These are phyloP conservation scores for Homalodisca vitripennis DNA, from an alignment of 1,140 invertebrate species.

Conservation along the genomic window DNA sequence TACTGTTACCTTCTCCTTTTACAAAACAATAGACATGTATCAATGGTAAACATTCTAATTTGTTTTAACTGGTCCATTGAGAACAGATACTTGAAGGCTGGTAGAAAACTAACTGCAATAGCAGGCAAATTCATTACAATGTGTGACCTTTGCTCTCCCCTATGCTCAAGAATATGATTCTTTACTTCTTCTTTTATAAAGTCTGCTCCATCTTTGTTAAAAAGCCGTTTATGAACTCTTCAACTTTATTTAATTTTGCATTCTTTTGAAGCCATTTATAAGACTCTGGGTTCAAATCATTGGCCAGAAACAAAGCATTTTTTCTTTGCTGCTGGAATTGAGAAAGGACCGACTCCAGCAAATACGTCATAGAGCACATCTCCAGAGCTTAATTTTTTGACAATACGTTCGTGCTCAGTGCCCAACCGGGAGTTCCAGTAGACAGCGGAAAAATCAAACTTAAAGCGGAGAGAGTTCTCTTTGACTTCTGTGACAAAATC, in stretches of 20 bases:
- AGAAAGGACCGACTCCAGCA: conserved; percentile 95
- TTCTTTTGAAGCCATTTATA: conserved; percentile 85
- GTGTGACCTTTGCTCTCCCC: conserved; percentile 58
- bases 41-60: conserved; percentile 48
- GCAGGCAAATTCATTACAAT: conserved; percentile 97
- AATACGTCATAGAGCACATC: conserved; percentile 94
- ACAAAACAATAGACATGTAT: conserved; percentile 82
- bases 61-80: conserved; percentile 48
- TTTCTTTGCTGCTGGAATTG: conserved; percentile 80
- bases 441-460: conserved; percentile 97
- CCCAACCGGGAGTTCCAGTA: conserved; percentile 95
- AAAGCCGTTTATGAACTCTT: conserved; percentile 58
- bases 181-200: conserved; percentile 75
- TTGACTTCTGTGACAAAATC: conserved; percentile 76
- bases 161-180: conserved; percentile 54
- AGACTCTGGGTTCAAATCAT: conserved; percentile 95
- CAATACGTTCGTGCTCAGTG: conserved; percentile 85
- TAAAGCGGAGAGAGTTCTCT: conserved; percentile 80
- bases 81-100: conserved; percentile 70
- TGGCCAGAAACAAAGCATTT: conserved; percentile 79
- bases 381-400: conserved; percentile 59
- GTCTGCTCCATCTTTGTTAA: conserved; percentile 85
- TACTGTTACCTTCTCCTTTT: conserved; percentile 55
- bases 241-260: conserved; percentile 76
- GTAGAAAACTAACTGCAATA: conserved; percentile 83